Conservation (phyloP, 2,888 invertebrate genomes). For the Microctonus hyperodae region DNA sequence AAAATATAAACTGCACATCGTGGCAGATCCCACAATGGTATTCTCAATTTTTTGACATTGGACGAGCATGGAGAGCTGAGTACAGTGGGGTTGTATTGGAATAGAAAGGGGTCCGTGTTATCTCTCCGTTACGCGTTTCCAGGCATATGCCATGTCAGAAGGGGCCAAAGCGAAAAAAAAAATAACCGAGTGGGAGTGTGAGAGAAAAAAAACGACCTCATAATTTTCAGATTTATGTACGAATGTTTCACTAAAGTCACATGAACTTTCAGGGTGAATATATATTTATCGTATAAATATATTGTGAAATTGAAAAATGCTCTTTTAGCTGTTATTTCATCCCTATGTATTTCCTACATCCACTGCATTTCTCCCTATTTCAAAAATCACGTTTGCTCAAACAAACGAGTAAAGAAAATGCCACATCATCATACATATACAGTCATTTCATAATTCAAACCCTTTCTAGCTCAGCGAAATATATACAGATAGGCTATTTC, state of each 20-base stretch:
- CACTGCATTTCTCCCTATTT: slow-evolving; percentile 35
- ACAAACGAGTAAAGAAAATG: background rate
- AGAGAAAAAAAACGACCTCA: slow-evolving; percentile 43
- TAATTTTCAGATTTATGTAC: slow-evolving; percentile 63
- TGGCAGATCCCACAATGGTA: background rate
- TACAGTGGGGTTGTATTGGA: slow-evolving; percentile 21
- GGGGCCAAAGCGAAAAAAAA: slow-evolving; percentile 27
- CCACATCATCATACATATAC: slow-evolving; percentile 7
- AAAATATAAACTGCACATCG: slow-evolving; percentile 21
- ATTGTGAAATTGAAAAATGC: slow-evolving; percentile 61
- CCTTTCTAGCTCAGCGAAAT: slow-evolving; percentile 49
- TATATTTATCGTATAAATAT: slow-evolving; percentile 57
- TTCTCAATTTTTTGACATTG: slow-evolving; percentile 17
- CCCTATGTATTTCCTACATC: slow-evolving; percentile 36
- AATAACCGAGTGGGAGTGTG: background rate
- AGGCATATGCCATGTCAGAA: slow-evolving; percentile 55
- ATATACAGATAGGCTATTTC: slow-evolving; percentile 42
- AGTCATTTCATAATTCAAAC: slow-evolving; percentile 56
- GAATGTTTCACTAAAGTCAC: slow-evolving; percentile 53
- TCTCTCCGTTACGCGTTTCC: slow-evolving; percentile 62
- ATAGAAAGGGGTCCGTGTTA: slow-evolving; percentile 44
- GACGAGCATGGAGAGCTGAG: slow-evolving; percentile 18
- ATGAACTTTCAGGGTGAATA: slow-evolving; percentile 44
- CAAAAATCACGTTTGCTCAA: background rate
- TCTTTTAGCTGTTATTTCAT: slow-evolving; percentile 40